These are phyloP conservation scores for Macrotus californicus DNA, from an alignment of 2,113 vertebrate species.

Conservation along the genomic window DNA sequence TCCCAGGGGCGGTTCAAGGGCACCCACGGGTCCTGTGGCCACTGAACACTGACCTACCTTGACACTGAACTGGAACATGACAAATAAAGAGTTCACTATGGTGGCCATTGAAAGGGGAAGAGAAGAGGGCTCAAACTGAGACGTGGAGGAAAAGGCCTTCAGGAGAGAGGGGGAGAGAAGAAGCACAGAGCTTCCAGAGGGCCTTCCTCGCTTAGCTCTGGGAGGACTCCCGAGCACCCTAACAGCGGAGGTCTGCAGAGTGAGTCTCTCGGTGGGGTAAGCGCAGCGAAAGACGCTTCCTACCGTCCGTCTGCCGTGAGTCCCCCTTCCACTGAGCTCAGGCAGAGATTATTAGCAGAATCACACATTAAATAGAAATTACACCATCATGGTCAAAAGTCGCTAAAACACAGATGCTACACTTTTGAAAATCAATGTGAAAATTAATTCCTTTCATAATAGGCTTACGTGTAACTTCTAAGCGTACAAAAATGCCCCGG, in stretches of 20 bases:
- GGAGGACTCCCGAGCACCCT: background rate
- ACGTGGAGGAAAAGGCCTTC: background rate
- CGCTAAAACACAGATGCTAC: background rate
- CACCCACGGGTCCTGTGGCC: background rate
- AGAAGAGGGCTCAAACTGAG: background rate
- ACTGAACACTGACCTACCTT: background rate
- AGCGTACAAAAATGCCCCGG: background rate
- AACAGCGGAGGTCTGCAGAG: background rate
- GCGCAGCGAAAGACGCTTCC: background rate
- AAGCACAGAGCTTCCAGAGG: background rate
- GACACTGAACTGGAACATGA: background rate
- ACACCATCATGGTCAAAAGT: background rate
- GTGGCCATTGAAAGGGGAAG: background rate
- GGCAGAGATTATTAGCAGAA: background rate
- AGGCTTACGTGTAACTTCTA: background rate
- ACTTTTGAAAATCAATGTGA: constrained; percentile 24
- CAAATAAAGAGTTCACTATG: background rate
- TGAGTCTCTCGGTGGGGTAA: background rate
- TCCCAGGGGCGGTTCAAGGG: background rate
- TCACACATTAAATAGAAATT: constrained; percentile 20
- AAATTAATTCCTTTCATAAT: constrained; percentile 50
- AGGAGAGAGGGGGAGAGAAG: background rate
- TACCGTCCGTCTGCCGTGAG: background rate
- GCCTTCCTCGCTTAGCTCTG: background rate
- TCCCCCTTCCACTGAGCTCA: background rate